Evolutionary conservation across 2,888 invertebrate genomes (phyloP).

Genomic region (Drosophila austrosaltans): DNA sequence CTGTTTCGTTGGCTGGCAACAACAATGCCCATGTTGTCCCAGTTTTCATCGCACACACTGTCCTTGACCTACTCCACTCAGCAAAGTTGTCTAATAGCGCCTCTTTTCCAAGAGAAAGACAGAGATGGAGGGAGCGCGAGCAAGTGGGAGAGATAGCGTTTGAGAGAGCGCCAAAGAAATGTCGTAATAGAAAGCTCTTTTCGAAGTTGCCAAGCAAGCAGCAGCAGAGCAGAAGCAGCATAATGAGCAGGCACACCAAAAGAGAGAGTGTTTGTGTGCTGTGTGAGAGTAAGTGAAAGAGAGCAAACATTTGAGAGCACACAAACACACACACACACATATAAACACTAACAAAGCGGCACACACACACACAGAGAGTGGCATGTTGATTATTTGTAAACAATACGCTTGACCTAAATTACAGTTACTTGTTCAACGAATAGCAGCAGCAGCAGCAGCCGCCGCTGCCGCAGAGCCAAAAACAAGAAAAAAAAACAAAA

Average conservation of each 20-base stretch:
- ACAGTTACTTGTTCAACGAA: conserved; percentile 76
- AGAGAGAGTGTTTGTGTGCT: conserved; percentile 15
- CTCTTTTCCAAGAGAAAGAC: conserved; percentile 29
- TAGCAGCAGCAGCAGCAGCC: conserved; percentile 38
- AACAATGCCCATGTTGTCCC: conserved; percentile 79
- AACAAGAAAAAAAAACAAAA: conserved; percentile 18
- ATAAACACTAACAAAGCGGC: conserved; percentile 20
- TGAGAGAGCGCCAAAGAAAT: conserved; percentile 58
- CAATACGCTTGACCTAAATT: conserved; percentile 84
- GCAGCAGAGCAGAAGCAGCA: conserved; percentile 43
- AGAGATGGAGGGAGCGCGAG: conserved; percentile 27
- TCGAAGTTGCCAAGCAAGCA: conserved; percentile 60
- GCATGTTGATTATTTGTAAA: conserved; percentile 81
- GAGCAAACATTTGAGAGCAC: conserved; percentile 44
- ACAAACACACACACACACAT: conserved; percentile 22
- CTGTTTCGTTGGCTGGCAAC: conserved; percentile 53
- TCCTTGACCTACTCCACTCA: conserved; percentile 84
- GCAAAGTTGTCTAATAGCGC: conserved; percentile 70
- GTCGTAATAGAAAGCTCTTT: conserved; percentile 78
- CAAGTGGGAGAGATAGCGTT: conserved; percentile 2
- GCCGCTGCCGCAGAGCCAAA: not conserved
- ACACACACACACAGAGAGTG: conserved; percentile 43
- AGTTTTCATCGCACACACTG: conserved; percentile 81
- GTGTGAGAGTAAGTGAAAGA: conserved; percentile 29
- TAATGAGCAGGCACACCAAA: conserved; percentile 44